Evolutionary conservation across 2,888 invertebrate species (phyloP).

Genomic region (Odontomyia ornata): DNA sequence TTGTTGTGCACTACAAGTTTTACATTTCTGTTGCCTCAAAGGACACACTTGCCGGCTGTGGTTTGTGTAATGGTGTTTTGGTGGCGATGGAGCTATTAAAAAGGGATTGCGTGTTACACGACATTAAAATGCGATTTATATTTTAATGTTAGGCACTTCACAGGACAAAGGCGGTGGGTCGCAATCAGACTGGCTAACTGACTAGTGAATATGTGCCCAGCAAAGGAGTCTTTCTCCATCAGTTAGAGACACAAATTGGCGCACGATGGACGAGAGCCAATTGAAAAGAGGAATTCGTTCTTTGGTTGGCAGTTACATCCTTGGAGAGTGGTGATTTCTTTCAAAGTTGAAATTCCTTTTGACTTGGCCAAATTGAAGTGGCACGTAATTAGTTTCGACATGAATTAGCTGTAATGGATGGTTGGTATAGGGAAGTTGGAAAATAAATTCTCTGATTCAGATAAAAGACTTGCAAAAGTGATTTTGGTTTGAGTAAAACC

Average conservation of each 20-base stretch:
- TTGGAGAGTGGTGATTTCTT: not conserved
- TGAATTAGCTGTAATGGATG: not conserved
- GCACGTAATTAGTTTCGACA: not conserved
- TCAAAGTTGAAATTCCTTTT: not conserved
- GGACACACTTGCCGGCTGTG: not conserved
- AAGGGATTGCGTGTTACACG: conserved; percentile 27
- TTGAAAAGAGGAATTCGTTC: no score
- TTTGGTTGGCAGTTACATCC: no score
- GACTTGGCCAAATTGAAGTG: not conserved
- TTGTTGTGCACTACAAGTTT: conserved; percentile 22
- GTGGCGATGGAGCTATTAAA: not conserved
- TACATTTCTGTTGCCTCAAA: not conserved
- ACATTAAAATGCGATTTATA: conserved; percentile 20
- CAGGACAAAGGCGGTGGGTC: not conserved
- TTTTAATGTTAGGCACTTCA: conserved; percentile 9
- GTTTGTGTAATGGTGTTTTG: not conserved
- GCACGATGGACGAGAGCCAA: no score
- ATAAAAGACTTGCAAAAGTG: no score
- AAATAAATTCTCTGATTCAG: no score
- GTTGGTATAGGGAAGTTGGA: no score
- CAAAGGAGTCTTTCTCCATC: not conserved
- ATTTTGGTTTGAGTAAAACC: no score
- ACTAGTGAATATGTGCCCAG: not conserved
- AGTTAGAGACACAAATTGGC: no score
- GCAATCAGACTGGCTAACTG: not conserved